Base-by-base conservation (phyloP, 2,888 invertebrate genomes). In the Hyposoter dolosus region DNA sequence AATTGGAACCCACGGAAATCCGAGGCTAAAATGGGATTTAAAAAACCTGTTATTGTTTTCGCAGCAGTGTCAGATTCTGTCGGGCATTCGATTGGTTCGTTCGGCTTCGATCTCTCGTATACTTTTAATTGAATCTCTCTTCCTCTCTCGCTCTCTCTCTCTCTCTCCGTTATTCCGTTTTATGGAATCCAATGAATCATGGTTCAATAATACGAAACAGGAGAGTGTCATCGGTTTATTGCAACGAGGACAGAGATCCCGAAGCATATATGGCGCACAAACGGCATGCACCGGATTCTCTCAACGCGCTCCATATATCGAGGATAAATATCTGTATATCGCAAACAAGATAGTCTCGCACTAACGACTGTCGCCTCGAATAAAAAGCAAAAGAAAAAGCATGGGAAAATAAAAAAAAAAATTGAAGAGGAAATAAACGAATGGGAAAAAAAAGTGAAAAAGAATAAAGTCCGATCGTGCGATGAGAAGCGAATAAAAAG, bases 301-400 rank as follows among this genome's bases (percentile, higher is more conserved):
- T 76, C 68, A 72, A 15, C 35, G 35, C 32, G 60, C 23, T 69
- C 50, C 56, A 28, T 75, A 19, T 19, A 32, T 40, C 19, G 19
- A 9, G 35, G 40, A 53, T 40, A 65, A 32, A 47, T 65, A 50
- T 32, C 23, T 76, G 47, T 65, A 43, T n/a, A 72, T 77, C 69
- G 82, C 76, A n/a, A 43, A 65, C 23, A 56, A 66, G 66, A 63
- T 79, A 65, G 63, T 69, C 40, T 40, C 65, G 84, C 84, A 81
- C 84, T 88, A 86, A 88, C 86, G 83, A 88, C 86, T 86, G 86
- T 84, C 85, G 82, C 86, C 83, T 72, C 80, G 83, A 68, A 83
- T 83, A 68, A 35, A 80, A 75, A 75, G 69, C 28, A 6, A 53
- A 53, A 12, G 1, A n/a, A n/a, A n/a, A 53, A 60, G 1, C 9